phyloP scores from a whole-genome alignment of 2,888 invertebrate genomes.

The Drosophila hamatofila region DNA sequence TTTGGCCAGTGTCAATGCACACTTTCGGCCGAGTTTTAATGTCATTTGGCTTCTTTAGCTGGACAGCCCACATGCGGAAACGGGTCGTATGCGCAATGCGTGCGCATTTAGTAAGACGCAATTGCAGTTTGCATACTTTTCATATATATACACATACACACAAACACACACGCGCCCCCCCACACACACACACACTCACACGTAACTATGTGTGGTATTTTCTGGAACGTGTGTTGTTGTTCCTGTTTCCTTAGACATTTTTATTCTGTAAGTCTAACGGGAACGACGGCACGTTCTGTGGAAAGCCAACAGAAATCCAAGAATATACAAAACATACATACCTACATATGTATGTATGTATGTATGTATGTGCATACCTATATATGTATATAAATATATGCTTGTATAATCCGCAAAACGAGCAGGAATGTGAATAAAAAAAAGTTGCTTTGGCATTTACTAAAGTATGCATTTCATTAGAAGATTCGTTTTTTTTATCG shows the following conservation, averaged over 20 bases:
- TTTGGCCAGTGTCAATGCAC: constrained; percentile 64
- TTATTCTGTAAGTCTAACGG: constrained; percentile 58
- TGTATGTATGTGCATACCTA: constrained; percentile 1
- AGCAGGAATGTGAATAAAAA: constrained; percentile 51
- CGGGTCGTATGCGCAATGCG: constrained; percentile 67
- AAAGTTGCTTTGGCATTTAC: constrained; percentile 58
- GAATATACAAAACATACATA: constrained; percentile 1
- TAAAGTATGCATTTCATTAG: constrained; percentile 60
- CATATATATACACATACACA: constrained; percentile 1
- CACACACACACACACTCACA: not conserved
- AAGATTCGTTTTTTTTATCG: constrained; percentile 10
- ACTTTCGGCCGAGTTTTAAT: constrained; percentile 74
- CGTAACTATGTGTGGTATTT: constrained; percentile 25
- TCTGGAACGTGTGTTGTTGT: constrained; percentile 41
- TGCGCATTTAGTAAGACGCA: constrained; percentile 58
- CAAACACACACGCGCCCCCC: not conserved
- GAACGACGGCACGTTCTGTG: constrained; percentile 44
- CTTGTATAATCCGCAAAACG: constrained; percentile 33
- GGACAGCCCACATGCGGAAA: constrained; percentile 58
- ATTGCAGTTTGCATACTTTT: constrained; percentile 38
- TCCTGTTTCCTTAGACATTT: constrained; percentile 21
- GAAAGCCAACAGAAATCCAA: constrained; percentile 24
- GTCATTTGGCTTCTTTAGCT: constrained; percentile 25
- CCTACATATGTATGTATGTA: not conserved
- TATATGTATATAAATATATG: not conserved